A percentile compares a stretch with the other conserved stretches of the same genome.
Evolutionary conservation across 2,113 vertebrate species (phyloP).

Genomic region (Gopherus flavomarginatus): DNA sequence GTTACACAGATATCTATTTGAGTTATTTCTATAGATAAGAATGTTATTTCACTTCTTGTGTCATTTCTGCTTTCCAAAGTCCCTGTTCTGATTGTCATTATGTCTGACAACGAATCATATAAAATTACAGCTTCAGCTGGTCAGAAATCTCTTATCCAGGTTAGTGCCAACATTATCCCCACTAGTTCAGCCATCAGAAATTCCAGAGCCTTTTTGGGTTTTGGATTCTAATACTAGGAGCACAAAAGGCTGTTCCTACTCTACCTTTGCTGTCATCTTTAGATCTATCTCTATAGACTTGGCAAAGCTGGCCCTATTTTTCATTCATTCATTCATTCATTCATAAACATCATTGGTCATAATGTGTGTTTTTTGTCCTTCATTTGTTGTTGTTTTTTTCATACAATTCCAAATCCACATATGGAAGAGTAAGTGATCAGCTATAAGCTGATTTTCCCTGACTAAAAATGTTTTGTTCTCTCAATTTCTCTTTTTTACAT

Average conservation of each 20-base stretch:
- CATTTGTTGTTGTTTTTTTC: background rate
- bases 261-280: background rate
- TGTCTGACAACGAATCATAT: background rate
- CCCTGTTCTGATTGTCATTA: background rate
- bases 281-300: too few relatives aligned
- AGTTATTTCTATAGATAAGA: background rate
- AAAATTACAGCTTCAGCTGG: background rate
- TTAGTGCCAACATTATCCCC: background rate
- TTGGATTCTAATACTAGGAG: background rate
- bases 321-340: background rate
- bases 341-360: background rate
- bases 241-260: background rate
- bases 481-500: background rate
- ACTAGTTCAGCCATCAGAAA: background rate
- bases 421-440: background rate
- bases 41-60: background rate
- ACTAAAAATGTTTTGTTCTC: background rate
- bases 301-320: too few relatives aligned
- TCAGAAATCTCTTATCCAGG: background rate
- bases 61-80: background rate
- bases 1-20: background rate
- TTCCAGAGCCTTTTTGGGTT: background rate
- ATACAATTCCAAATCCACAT: background rate
- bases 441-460: background rate
- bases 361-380: background rate